A percentile compares a stretch with the other conserved stretches of the same genome.
Evolutionary conservation across 2,888 invertebrate genomes (phyloP).

Genomic region (Pimpla rufipes): DNA sequence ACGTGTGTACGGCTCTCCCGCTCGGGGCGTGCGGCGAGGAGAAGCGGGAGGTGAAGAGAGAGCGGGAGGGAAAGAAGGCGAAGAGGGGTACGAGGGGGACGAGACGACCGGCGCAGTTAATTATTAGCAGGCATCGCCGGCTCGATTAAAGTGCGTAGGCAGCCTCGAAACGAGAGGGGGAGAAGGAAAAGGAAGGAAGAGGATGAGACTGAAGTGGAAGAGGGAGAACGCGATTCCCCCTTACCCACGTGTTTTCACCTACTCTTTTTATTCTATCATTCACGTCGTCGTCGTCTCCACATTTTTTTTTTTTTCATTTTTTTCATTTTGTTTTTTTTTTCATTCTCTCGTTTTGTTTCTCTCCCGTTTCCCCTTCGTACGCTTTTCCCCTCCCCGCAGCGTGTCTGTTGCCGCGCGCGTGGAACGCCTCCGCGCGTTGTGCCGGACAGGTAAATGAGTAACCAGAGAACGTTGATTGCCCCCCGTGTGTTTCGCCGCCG

Average conservation of each 20-base stretch:
- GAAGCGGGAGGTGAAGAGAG: constrained; percentile 14
- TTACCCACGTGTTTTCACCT: constrained; percentile 50
- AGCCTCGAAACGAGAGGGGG: constrained; percentile 46
- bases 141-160: constrained; percentile 69
- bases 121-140: constrained; percentile 68
- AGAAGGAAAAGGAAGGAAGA: constrained; percentile 21
- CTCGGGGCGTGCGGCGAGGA: constrained; percentile 35
- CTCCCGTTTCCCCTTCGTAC: constrained; percentile 16
- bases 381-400: constrained; percentile 19
- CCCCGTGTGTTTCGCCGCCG: constrained; percentile 37
- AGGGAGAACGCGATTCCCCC: constrained; percentile 36
- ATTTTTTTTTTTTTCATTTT: background rate
- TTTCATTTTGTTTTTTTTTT: constrained; percentile 7
- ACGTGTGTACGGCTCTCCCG: constrained; percentile 50
- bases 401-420: constrained; percentile 19
- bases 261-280: constrained; percentile 47
- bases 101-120: constrained; percentile 57
- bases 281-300: constrained; percentile 25
- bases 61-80: constrained; percentile 1
- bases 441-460: constrained; percentile 69
- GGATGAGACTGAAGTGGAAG: constrained; percentile 42
- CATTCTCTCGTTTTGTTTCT: constrained; percentile 41
- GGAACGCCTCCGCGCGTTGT: constrained; percentile 66
- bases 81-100: constrained; percentile 13
- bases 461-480: constrained; percentile 64